Conservation (phyloP, 2,888 invertebrate genomes). For the Lasiommata megera region DNA sequence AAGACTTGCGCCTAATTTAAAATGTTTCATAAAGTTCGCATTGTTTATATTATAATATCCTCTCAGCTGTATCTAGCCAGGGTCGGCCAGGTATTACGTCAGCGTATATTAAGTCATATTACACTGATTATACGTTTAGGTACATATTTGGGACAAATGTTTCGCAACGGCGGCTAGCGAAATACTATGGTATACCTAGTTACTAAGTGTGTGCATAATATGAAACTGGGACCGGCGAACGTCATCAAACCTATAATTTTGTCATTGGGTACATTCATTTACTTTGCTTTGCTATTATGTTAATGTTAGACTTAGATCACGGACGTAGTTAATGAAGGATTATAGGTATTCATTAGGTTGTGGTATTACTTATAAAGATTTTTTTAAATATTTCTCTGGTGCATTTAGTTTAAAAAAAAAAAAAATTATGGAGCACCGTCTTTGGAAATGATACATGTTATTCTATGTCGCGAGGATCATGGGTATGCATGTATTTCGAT, state of each 20-base stretch:
- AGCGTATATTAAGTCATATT: constrained; percentile 14
- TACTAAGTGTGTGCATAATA: not conserved
- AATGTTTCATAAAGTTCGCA: not conserved
- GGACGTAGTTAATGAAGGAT: too few species aligned
- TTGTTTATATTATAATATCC: constrained; percentile 2
- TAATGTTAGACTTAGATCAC: not conserved
- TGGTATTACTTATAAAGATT: too few species aligned
- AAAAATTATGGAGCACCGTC: too few species aligned
- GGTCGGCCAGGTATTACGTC: constrained; percentile 11
- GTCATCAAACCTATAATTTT: not conserved
- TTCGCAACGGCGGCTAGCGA: constrained; percentile 2
- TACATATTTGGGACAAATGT: constrained; percentile 15
- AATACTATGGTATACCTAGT: not conserved
- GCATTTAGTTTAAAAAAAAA: too few species aligned
- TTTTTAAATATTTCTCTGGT: too few species aligned
- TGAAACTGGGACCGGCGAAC: not conserved
- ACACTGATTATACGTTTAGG: constrained; percentile 14
- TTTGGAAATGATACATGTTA: too few species aligned
- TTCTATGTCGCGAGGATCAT: too few species aligned
- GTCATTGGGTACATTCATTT: not conserved
- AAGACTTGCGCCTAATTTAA: not conserved
- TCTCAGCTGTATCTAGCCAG: not conserved
- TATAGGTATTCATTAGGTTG: too few species aligned
- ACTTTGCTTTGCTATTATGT: not conserved
- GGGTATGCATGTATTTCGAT: too few species aligned